These are phyloP conservation scores for Emydoidea blandingii DNA, from an alignment of 2,797 vertebrate genomes.

Conservation along the genomic window DNA sequence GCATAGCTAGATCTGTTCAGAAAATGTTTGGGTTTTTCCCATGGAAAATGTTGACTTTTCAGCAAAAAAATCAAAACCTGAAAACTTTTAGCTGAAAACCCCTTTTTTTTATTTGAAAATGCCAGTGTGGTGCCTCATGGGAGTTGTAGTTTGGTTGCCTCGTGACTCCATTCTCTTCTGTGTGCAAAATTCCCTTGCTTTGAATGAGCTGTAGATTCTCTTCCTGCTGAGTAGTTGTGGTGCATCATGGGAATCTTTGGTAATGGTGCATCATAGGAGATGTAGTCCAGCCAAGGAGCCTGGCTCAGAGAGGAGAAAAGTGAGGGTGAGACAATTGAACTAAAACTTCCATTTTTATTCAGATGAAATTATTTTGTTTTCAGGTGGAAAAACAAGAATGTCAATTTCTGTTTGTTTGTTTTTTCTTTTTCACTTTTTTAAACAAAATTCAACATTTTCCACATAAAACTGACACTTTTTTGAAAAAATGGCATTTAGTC, in stretches of 20 bases:
- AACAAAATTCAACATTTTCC: too few species aligned
- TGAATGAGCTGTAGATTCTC: not conserved
- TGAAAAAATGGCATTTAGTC: not conserved
- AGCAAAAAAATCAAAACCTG: not conserved
- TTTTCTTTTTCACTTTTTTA: not conserved
- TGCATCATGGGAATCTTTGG: not conserved
- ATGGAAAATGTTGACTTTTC: not conserved
- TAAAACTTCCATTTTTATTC: not conserved
- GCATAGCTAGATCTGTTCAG: not conserved
- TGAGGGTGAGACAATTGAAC: not conserved
- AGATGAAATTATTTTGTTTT: not conserved
- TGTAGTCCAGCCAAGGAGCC: not conserved
- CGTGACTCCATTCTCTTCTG: not conserved
- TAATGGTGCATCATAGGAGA: not conserved
- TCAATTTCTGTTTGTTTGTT: too few species aligned
- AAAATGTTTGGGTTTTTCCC: not conserved
- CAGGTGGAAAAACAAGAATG: too few species aligned
- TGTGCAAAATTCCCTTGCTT: not conserved
- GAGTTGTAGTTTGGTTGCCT: not conserved
- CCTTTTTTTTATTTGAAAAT: not conserved
- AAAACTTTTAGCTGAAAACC: not conserved
- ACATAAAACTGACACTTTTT: too few species aligned
- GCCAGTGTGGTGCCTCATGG: not conserved
- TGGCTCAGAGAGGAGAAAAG: not conserved
- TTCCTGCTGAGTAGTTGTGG: not conserved